Percentiles rank a stretch among this genome's conserved stretches.
Evolutionary conservation across 2,888 invertebrate species (phyloP).

Genomic region (Trissolcus japonicus): DNA sequence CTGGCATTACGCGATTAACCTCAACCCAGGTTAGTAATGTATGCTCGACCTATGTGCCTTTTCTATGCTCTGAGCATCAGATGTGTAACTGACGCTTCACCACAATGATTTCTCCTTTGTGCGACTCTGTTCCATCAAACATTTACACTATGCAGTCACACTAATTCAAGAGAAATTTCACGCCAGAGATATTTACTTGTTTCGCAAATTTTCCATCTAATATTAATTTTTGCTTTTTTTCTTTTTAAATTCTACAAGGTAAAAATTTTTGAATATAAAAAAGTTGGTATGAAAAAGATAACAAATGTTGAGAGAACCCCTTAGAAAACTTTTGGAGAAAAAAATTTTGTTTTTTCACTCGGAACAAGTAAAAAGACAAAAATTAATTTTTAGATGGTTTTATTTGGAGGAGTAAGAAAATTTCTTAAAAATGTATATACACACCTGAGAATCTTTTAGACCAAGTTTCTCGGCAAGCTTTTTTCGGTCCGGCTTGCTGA

Average conservation of each 20-base stretch:
- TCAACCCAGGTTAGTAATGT: conserved; percentile 67
- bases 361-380: no score
- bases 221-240: no score
- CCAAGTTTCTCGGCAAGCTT: conserved; percentile 97
- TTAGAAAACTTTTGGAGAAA: neutral
- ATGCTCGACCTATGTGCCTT: conserved; percentile 62
- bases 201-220: neutral
- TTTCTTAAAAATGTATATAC: no score
- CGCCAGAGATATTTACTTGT: no score
- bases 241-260: no score
- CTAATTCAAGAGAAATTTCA: no score
- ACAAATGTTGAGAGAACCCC: no score
- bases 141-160: conserved; percentile 15
- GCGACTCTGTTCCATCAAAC: conserved; percentile 32
- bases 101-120: conserved; percentile 50
- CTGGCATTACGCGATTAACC: conserved; percentile 72
- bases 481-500: conserved; percentile 98
- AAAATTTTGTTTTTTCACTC: no score
- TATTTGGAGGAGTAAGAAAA: conserved; percentile 64
- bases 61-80: conserved; percentile 42
- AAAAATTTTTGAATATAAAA: no score
- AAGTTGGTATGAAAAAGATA: no score
- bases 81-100: conserved; percentile 51
- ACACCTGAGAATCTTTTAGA: conserved; percentile 97
- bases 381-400: neutral